Evolutionary conservation across 2,797 vertebrate species (phyloP), one percentile per base, ranked within the genome.

Genomic region (Apogon hyalosoma): DNA sequence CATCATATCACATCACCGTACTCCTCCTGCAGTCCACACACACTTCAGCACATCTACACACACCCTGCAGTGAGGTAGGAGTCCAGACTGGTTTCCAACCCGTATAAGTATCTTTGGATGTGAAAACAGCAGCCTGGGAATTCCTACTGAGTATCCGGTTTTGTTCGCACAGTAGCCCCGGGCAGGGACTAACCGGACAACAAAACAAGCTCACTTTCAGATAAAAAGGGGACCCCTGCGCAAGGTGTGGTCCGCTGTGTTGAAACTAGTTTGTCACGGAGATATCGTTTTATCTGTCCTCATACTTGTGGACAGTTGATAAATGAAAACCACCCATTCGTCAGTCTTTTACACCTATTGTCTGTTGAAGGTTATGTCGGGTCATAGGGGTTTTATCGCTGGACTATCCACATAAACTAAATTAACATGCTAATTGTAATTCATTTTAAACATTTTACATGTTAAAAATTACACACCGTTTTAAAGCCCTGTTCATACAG

Each of bases 141-240:
- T 84, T 86, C 63, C 77, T 63, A 36, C 49, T 16, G 65, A 85
- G 77, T 82, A 87, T 90, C 75, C 15, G 47, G 82, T 82, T 84
- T 81, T 81, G 73, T 63, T 78, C 63, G 87, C 73, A 12, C 52
- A 50, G 64, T 91, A 66, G 91, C 91, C 91, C 65, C 69, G 85
- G 90, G 91, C 89, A 83, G 87, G 83, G 87, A 86, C 78, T 88
- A 74, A 86, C 82, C 71, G 54, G 82, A 83, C 79, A 83, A 74
- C 80, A 73, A 78, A 79, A 88, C 83, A 76, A 79, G 76, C 80
- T 92, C 87, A 81, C 77, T 90, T 90, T 90, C 87, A 87, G 75
- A 65, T 49, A 55, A 65, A 75, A 45, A 74, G 55, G 11, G 28
- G 60, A 72, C 47, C 41, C 21, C 52, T 39, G 39, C 61, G 33